Conservation (phyloP, 2,113 vertebrate genomes). For the Psammodynastes pulverulentus region DNA sequence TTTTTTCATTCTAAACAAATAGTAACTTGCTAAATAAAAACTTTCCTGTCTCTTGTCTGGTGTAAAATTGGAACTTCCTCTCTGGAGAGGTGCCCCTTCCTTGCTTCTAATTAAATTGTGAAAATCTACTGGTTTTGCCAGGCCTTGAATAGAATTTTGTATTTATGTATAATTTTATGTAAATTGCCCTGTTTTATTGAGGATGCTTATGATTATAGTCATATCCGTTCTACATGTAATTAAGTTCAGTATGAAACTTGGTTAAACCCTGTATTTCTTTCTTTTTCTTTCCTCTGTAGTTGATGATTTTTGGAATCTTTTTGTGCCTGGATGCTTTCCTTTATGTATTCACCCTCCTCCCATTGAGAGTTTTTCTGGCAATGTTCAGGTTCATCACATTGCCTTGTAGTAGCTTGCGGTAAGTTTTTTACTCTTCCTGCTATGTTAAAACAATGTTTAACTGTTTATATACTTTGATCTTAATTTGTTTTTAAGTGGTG, state of each 20-base stretch:
- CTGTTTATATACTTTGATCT: background rate
- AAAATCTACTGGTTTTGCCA: background rate
- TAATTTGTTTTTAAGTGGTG: background rate
- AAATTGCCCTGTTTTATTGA: background rate
- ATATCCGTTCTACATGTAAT: background rate
- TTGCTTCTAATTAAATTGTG: background rate
- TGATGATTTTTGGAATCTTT: conserved; percentile 96
- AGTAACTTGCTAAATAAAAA: background rate
- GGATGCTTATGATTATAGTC: background rate
- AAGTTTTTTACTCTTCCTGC: conserved; percentile 50
- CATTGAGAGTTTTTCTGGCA: conserved; percentile 88
- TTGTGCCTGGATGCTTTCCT: conserved; percentile 96
- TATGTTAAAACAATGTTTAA: conserved; percentile 16
- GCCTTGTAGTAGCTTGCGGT: conserved; percentile 93
- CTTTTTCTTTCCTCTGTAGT: conserved; percentile 65
- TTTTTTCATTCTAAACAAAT: background rate
- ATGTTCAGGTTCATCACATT: conserved; percentile 85
- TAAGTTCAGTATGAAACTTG: background rate
- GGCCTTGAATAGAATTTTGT: background rate
- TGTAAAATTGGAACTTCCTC: background rate
- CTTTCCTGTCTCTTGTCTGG: background rate
- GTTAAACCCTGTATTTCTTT: background rate
- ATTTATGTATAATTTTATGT: background rate
- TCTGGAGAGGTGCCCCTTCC: background rate
- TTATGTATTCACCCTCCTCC: conserved; percentile 95